Percentiles rank a stretch among this genome's conserved stretches.
Conservation (phyloP, 1,140 invertebrate species). For the Venturia canescens region DNA sequence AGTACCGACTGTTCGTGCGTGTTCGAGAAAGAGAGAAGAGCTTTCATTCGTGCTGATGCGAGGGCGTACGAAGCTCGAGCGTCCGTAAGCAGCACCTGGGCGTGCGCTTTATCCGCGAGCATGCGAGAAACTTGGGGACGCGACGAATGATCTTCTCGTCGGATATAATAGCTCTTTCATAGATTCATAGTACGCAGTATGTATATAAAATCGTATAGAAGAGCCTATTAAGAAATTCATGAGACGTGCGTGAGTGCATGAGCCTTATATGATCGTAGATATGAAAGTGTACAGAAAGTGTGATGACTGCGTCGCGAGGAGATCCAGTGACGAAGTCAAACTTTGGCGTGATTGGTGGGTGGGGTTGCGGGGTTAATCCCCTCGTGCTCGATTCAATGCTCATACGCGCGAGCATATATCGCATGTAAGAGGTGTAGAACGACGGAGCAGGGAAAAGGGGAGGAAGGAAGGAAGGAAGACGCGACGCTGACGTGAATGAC, state of each 20-base stretch:
- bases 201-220: background rate
- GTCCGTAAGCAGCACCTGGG: conserved; percentile 47
- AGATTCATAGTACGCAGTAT: conserved; percentile 52
- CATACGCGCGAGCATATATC: background rate
- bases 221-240: conserved; percentile 56
- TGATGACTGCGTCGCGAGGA: too few relatives aligned
- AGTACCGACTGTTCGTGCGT: background rate
- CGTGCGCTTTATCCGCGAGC: conserved; percentile 38
- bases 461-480: conserved; percentile 32
- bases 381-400: background rate
- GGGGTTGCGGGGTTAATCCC: conserved; percentile 33
- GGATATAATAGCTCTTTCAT: conserved; percentile 51
- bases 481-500: conserved; percentile 71
- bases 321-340: conserved; percentile 16
- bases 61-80: conserved; percentile 5
- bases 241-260: conserved; percentile 43
- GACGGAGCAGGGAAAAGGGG: conserved; percentile 1
- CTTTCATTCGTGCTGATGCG: conserved; percentile 8
- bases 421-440: background rate
- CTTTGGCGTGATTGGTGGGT: conserved; percentile 6
- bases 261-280: conserved; percentile 14
- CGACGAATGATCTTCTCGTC: background rate
- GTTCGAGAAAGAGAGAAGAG: background rate
- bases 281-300: background rate
- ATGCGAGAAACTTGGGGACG: background rate